Evolutionary conservation across 2,888 invertebrate species (phyloP).

Genomic region (Heliconius erato): DNA sequence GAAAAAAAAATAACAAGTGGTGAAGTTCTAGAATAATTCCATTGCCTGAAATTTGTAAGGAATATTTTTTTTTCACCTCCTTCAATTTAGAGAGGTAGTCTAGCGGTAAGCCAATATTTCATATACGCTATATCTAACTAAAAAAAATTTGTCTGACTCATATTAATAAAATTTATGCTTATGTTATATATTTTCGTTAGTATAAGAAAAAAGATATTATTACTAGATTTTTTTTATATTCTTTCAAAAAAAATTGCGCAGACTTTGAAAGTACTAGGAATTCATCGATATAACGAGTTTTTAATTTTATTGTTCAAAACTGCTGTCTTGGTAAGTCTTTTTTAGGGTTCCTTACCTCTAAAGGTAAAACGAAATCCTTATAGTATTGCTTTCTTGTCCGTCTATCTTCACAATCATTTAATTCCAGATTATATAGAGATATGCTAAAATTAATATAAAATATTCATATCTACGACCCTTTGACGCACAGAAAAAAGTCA

Average conservation of each 20-base stretch:
- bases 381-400: too few relatives aligned
- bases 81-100: neutral
- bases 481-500: too few relatives aligned
- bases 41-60: too few relatives aligned
- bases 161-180: neutral
- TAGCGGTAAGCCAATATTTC: too few relatives aligned
- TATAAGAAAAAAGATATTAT: neutral
- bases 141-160: neutral
- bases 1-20: too few relatives aligned
- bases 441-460: too few relatives aligned
- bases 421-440: too few relatives aligned
- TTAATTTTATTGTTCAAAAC: slow-evolving; percentile 32
- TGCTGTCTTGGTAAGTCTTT: slow-evolving; percentile 29
- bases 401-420: too few relatives aligned
- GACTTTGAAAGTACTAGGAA: neutral
- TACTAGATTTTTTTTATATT: neutral
- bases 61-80: neutral
- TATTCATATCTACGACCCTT: too few relatives aligned
- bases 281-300: slow-evolving; percentile 31
- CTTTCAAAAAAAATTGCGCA: neutral
- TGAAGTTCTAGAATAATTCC: too few relatives aligned
- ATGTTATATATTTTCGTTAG: neutral
- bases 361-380: too few relatives aligned
- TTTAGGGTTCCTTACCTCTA: neutral
- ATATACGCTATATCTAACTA: neutral